Percentiles rank a stretch among this genome's conserved stretches.
Evolutionary conservation across 92 coral and sea anemone species (phyloP).

Genomic region (Heliopora coerulea): DNA sequence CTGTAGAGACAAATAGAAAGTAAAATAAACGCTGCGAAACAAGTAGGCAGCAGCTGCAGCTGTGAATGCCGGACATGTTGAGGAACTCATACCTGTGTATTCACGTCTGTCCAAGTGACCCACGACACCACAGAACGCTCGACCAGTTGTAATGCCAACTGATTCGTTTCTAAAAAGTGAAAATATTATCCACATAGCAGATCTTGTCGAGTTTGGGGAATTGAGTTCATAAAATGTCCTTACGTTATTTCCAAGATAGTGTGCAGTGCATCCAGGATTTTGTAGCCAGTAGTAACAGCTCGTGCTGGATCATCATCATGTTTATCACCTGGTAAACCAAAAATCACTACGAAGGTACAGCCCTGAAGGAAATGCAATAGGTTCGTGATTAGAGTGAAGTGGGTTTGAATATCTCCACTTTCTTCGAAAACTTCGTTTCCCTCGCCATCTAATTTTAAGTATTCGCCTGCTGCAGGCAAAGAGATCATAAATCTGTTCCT

Average conservation of each 20-base stretch:
- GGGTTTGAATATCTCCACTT: too few relatives aligned
- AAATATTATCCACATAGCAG: too few relatives aligned
- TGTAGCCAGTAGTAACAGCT: conserved; percentile 88
- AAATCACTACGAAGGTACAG: conserved; percentile 90
- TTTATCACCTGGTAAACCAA: conserved; percentile 96
- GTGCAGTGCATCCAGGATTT: conserved; percentile 79
- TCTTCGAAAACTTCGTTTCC: too few relatives aligned
- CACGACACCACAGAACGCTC: conserved; percentile 96
- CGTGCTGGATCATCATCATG: conserved; percentile 96
- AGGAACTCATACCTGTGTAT: conserved; percentile 69
- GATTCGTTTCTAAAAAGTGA: conserved; percentile 87
- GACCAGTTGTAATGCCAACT: conserved; percentile 92
- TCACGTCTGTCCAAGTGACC: conserved; percentile 98
- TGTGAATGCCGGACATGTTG: too few relatives aligned
- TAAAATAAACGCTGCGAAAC: too few relatives aligned
- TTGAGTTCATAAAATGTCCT: conserved; percentile 35
- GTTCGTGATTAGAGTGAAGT: too few relatives aligned
- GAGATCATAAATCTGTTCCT: too few relatives aligned
- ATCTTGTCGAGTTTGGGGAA: not conserved
- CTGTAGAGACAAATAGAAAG: too few relatives aligned
- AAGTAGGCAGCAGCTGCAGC: not conserved
- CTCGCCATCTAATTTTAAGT: too few relatives aligned
- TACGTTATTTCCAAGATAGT: conserved; percentile 91
- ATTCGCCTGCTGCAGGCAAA: too few relatives aligned
- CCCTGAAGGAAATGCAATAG: conserved; percentile 73